Evolutionary conservation across 2,113 vertebrate species (phyloP).

Genomic region (Vimba vimba): DNA sequence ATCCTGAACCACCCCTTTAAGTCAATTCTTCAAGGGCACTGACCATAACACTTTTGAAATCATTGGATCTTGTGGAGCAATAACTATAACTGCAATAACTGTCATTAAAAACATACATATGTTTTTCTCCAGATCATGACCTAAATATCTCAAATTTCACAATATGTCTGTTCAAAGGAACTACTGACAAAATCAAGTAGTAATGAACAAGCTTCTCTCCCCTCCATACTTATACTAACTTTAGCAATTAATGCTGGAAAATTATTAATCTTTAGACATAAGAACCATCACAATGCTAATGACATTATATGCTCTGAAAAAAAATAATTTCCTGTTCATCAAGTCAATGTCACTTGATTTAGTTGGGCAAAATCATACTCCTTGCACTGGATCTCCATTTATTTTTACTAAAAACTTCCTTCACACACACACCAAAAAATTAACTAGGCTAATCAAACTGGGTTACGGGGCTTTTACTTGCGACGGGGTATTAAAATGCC

Average conservation of each 20-base stretch:
- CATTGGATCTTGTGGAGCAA: neutral
- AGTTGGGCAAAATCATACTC: constrained; percentile 55
- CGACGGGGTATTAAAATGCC: constrained; percentile 65
- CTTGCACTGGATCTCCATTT: constrained; percentile 49
- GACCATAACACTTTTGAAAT: neutral
- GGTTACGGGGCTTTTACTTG: constrained; percentile 69
- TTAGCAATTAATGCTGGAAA: constrained; percentile 73
- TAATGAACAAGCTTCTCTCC: neutral
- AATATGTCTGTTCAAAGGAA: constrained; percentile 2
- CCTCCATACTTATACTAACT: constrained; percentile 12
- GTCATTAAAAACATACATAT: neutral
- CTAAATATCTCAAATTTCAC: neutral
- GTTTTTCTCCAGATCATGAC: neutral
- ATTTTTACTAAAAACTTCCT: constrained; percentile 59
- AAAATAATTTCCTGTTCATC: constrained; percentile 51
- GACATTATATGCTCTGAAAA: constrained; percentile 31
- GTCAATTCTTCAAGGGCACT: neutral
- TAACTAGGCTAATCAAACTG: constrained; percentile 73
- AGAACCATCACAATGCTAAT: constrained; percentile 55
- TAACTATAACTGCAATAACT: neutral
- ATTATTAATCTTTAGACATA: constrained; percentile 62
- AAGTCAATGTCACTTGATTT: constrained; percentile 75
- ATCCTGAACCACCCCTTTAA: no score
- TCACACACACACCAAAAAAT: constrained; percentile 62
- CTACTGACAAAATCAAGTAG: neutral